phyloP scores from a whole-genome alignment of 2,113 vertebrate genomes.

The Delphinapterus leucas region DNA sequence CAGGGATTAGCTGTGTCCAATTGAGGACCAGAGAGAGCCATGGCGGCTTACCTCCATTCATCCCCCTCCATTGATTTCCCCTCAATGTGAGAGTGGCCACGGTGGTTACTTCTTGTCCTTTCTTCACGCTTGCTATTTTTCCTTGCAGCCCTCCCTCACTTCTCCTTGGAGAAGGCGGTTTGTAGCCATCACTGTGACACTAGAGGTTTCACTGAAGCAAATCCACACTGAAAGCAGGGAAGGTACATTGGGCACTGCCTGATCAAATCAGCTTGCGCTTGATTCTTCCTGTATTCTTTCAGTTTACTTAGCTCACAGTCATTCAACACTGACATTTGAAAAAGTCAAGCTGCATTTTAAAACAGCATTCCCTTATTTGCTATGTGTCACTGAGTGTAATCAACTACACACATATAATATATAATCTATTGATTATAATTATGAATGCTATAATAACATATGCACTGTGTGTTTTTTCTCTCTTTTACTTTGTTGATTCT shows the following conservation, averaged over 20 bases:
- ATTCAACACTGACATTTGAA: background rate
- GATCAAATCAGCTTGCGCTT: background rate
- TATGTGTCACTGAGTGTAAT: background rate
- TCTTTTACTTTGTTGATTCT: background rate
- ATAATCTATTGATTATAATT: background rate
- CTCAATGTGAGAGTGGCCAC: background rate
- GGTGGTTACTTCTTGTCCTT: background rate
- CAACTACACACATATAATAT: background rate
- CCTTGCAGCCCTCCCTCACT: background rate
- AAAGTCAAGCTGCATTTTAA: background rate
- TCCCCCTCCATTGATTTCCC: conserved; percentile 42
- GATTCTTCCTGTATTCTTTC: background rate
- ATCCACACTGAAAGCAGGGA: background rate
- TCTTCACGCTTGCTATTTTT: background rate
- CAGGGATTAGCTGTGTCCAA: conserved; percentile 63
- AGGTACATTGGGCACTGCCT: background rate
- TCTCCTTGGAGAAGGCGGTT: background rate
- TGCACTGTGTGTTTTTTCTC: background rate
- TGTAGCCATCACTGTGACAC: background rate
- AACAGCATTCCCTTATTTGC: background rate
- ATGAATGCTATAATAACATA: background rate
- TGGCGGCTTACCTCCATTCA: background rate
- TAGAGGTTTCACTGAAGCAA: background rate
- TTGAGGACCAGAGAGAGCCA: background rate
- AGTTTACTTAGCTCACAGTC: background rate